Base-by-base conservation (phyloP, 1,140 invertebrate genomes). In the Oncopodura yosiiana region DNA sequence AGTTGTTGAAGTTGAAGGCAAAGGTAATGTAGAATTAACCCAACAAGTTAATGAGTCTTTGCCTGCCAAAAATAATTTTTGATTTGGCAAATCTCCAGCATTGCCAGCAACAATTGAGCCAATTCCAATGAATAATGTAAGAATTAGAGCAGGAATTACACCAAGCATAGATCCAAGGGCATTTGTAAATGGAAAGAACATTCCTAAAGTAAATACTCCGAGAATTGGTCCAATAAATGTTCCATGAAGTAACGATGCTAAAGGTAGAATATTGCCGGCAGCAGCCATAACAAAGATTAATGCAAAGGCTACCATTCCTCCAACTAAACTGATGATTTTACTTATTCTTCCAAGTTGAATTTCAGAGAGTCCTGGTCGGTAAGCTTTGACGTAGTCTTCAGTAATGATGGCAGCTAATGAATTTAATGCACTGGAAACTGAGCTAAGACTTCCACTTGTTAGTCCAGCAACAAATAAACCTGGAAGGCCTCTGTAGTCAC, bases 191-290 rank as follows among this genome's bases (percentile, higher is more conserved):
- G 84, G 84, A 37, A 83, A 78, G 63, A 87, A 82, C 70, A 87
- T 79, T 45, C 84, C 86, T 29, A 87, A 71, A 2, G 81, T 80
- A 65, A 88, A 88, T 6, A 87, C 74, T 3, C 84, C 84, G 1
- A 87, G 70, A 2, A 87, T 69, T 21, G 85, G 83, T 37, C 86
- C 86, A 2, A 61, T 16, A 14, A 61, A 61, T 1, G 50, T 49
- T 30, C 70, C 66, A 26, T 53, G 41, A 14, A 43, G 29, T 34
- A 53, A 8, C 18, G 8, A 41, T 8, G 9, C 23, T 11, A 44
- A 44, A 11, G 55, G 55, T 12, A 61, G 29, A 41, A 56, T 57
- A 19, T 58, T 61, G 3, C 51, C 55, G 3, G 48, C 48, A 18
- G 37, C 39, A 3, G 44, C 44, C 11, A 58, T 49, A 2, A 58